Evolutionary conservation across 2,113 vertebrate species (phyloP), one percentile per base, ranked within the genome.

Genomic region (Pangasianodon hypophthalmus): DNA sequence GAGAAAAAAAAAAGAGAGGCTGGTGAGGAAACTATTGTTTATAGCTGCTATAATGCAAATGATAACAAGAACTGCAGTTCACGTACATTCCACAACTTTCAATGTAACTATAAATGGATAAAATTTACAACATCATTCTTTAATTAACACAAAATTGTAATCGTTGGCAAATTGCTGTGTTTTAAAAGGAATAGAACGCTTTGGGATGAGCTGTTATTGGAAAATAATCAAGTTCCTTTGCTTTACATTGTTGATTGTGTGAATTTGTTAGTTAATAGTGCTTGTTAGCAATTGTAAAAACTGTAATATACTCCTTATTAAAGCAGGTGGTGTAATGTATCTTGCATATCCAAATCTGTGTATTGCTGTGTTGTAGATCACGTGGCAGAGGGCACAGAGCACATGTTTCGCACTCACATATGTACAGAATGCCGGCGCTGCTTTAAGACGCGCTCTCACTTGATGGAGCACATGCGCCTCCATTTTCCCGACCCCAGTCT

Each of bases 381-480:
- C 73, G 88, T 97, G 0, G 88, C 90, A 0, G 96, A 96, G 82
- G 96, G 97, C 18, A 93, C 97, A 0, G 97, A 98, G 92, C 95
- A 96, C 87, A 94, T 97, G 85, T 98, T 96, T 92, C 98, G 97
- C 93, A 99, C 98, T 52, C 97, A 99, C 93, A 97, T 97, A 94
- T 99, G 98, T 89, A 97, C 97, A 0, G 97, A 97, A 88, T 99
- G 98, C 91, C 97, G 97, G 7, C 97, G 98, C 67, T 99, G 98
- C 94, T 99, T 99, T 92, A 99, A 98, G 95, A 98, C 98, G 92
- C 96, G 97, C 88, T 98, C 98, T 0, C 98, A 99, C 90, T 95
- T 99, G 87, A 96, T 97, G 77, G 98, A 99, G 71, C 98, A 99
- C 91, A 96, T 99, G 2, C 97, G 97, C 56, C 91, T 99, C 14